A percentile compares a stretch with the other conserved stretches of the same genome.
These are phyloP conservation scores for Iphiclides podalirius DNA, from an alignment of 2,888 invertebrate genomes.

Conservation along the genomic window DNA sequence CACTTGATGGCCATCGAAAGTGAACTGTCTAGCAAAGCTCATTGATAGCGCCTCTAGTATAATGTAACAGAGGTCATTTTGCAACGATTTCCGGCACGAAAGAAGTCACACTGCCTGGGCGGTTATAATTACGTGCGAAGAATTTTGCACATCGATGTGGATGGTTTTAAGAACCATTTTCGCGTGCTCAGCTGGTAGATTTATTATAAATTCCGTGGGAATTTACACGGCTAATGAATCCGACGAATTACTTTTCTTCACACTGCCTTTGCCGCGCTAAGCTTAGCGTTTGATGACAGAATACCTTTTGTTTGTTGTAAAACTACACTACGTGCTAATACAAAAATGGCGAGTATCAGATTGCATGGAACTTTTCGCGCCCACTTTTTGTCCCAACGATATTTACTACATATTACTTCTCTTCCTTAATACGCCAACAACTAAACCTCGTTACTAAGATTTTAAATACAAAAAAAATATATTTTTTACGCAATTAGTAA, in stretches of 20 bases:
- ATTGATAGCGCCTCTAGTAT: conserved; percentile 16
- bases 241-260: conserved; percentile 19
- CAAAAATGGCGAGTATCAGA: neutral
- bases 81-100: conserved; percentile 20
- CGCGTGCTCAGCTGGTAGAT: neutral
- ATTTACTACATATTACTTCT: neutral
- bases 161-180: conserved; percentile 9
- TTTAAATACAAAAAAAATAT: too few species aligned
- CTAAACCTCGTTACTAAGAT: too few species aligned
- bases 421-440: too few species aligned
- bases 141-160: conserved; percentile 2
- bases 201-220: conserved; percentile 23
- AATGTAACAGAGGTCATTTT: conserved; percentile 23
- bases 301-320: conserved; percentile 1
- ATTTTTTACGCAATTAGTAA: too few species aligned
- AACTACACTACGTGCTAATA: neutral
- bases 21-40: conserved; percentile 10
- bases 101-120: conserved; percentile 1
- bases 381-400: neutral
- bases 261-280: conserved; percentile 3
- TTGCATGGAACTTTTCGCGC: neutral
- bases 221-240: conserved; percentile 25
- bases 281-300: neutral
- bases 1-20: neutral
- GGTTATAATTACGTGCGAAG: neutral